phyloP scores from a whole-genome alignment of 2,797 vertebrate species.

The Platalea minor region DNA sequence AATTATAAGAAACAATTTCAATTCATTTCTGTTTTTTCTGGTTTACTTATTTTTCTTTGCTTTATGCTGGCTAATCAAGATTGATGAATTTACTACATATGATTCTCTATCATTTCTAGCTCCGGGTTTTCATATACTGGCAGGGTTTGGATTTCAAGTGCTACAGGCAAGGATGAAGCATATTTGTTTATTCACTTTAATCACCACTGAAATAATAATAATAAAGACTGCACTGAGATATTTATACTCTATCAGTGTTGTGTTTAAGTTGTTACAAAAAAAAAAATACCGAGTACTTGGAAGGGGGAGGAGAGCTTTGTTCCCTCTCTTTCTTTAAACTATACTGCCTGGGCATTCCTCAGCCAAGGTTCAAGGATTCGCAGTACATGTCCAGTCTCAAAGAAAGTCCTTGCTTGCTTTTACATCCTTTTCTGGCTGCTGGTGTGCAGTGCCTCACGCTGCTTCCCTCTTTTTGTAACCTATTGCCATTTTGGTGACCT shows the following conservation, averaged over 20 bases:
- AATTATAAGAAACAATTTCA: background rate
- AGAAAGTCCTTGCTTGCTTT: background rate
- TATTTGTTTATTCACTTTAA: conserved; percentile 20
- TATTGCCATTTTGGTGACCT: background rate
- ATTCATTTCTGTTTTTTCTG: background rate
- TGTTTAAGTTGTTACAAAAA: background rate
- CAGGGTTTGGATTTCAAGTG: background rate
- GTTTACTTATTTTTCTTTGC: background rate
- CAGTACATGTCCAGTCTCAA: background rate
- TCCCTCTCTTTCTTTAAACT: background rate
- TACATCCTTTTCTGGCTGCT: background rate
- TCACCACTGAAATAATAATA: background rate
- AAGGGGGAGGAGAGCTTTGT: background rate
- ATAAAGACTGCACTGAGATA: background rate
- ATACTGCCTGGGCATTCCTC: background rate
- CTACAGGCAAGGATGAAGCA: background rate
- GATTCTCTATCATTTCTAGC: background rate
- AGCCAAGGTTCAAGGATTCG: background rate
- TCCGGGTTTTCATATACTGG: background rate
- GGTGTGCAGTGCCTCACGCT: background rate
- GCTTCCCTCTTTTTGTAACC: background rate
- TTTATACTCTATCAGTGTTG: background rate
- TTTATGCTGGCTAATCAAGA: background rate
- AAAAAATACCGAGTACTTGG: background rate
- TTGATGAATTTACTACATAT: background rate